Conservation (phyloP, 1,140 invertebrate genomes). For the Parapsyche elsis region DNA sequence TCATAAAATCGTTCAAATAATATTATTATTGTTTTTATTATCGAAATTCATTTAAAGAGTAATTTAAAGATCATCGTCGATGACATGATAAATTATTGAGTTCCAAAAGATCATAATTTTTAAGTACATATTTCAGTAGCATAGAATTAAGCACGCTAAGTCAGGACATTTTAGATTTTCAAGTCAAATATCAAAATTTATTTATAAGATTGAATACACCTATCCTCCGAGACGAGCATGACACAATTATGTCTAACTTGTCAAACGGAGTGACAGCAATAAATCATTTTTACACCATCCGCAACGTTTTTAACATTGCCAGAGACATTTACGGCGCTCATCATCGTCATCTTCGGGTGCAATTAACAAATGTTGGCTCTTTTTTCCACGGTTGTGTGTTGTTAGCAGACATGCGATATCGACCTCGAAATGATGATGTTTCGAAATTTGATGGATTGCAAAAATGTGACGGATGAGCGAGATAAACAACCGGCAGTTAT, state of each 20-base stretch:
- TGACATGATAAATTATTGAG: too few relatives aligned
- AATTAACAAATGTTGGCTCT: background rate
- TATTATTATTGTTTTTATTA: too few relatives aligned
- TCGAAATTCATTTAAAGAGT: too few relatives aligned
- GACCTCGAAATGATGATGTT: too few relatives aligned
- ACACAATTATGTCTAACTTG: slow-evolving; percentile 8
- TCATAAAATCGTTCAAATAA: background rate
- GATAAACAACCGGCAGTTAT: too few relatives aligned
- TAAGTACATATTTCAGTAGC: background rate
- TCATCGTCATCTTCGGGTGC: background rate
- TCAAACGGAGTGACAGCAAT: background rate
- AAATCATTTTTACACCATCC: background rate
- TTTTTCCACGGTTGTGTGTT: background rate
- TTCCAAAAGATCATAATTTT: too few relatives aligned
- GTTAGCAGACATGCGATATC: too few relatives aligned
- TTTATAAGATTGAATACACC: background rate
- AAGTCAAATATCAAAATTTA: background rate
- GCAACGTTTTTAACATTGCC: background rate
- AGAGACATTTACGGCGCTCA: background rate
- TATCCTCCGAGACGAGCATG: background rate
- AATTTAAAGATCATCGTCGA: too few relatives aligned
- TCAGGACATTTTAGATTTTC: too few relatives aligned
- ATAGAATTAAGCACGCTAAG: too few relatives aligned
- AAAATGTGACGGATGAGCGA: too few relatives aligned
- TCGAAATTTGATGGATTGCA: too few relatives aligned